Percentiles rank a stretch among this genome's conserved stretches.
phyloP scores from a whole-genome alignment of 2,888 invertebrate species.

The Lingula anatina region DNA sequence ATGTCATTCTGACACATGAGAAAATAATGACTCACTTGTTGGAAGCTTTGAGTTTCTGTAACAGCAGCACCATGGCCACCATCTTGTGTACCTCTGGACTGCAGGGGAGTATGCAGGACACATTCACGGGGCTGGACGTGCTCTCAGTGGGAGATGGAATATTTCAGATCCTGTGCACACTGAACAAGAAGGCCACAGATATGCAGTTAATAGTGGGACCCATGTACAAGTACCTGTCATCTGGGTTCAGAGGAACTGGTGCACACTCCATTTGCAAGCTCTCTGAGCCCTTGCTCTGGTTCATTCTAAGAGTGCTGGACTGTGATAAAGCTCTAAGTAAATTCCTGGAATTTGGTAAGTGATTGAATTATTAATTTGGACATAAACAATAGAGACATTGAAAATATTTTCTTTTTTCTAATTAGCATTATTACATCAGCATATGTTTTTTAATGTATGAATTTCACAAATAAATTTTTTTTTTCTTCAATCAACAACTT shows the following conservation, averaged over 20 bases:
- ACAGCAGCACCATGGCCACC: constrained; percentile 67
- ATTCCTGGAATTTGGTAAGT: constrained; percentile 66
- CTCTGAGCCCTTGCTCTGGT: constrained; percentile 81
- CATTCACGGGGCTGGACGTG: constrained; percentile 54
- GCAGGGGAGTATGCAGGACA: constrained; percentile 33
- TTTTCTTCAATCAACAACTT: too few relatives aligned
- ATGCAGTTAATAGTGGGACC: constrained; percentile 73
- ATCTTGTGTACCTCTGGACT: constrained; percentile 57
- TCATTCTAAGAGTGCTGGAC: constrained; percentile 74
- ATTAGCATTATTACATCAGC: too few relatives aligned
- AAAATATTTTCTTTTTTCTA: too few relatives aligned
- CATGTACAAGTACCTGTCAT: constrained; percentile 65
- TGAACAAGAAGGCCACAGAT: constrained; percentile 72
- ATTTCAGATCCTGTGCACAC: constrained; percentile 74
- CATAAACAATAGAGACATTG: too few relatives aligned
- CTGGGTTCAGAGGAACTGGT: constrained; percentile 14
- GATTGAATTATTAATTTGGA: too few relatives aligned
- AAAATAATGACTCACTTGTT: constrained; percentile 80
- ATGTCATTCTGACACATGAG: constrained; percentile 41
- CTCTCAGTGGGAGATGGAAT: constrained; percentile 79
- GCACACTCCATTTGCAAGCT: constrained; percentile 58
- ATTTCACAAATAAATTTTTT: too few relatives aligned
- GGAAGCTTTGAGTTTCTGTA: constrained; percentile 73
- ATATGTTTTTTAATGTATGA: too few relatives aligned
- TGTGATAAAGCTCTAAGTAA: constrained; percentile 69